A percentile compares a stretch with the other conserved stretches of the same genome.
Evolutionary conservation across 2,797 vertebrate genomes (phyloP).

Genomic region (Anabacerthia variegaticeps): DNA sequence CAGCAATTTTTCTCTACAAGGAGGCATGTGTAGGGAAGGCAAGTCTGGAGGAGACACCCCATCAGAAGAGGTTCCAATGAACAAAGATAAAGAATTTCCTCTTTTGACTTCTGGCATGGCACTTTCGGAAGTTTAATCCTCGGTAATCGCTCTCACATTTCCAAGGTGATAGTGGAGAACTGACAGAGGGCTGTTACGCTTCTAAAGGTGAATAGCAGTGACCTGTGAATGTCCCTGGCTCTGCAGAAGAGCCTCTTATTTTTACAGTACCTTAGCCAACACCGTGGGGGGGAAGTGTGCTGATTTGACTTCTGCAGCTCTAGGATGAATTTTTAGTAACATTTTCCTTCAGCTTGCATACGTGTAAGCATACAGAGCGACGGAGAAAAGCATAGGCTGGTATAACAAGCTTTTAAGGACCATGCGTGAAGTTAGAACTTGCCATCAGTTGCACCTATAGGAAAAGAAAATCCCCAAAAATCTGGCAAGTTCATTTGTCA

Average conservation of each 20-base stretch:
- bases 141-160: not conserved
- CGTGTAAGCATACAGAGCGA: fast-evolving
- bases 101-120: not conserved
- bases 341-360: not conserved
- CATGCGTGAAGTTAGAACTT: not conserved
- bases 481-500: not conserved
- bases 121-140: not conserved
- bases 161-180: not conserved
- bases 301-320: not conserved
- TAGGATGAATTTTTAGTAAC: not conserved
- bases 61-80: not conserved
- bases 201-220: not conserved
- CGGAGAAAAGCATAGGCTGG: not conserved
- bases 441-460: not conserved
- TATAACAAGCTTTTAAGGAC: not conserved
- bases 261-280: not conserved
- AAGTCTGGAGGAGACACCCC: not conserved
- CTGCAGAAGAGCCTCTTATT: not conserved
- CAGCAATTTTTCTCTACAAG: not conserved
- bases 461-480: not conserved
- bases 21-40: not conserved
- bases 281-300: not conserved
- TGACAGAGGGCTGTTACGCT: not conserved
- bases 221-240: not conserved
- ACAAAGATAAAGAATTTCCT: not conserved